These are phyloP conservation scores for Andrena marginata DNA, from an alignment of 2,888 invertebrate species.

Conservation along the genomic window DNA sequence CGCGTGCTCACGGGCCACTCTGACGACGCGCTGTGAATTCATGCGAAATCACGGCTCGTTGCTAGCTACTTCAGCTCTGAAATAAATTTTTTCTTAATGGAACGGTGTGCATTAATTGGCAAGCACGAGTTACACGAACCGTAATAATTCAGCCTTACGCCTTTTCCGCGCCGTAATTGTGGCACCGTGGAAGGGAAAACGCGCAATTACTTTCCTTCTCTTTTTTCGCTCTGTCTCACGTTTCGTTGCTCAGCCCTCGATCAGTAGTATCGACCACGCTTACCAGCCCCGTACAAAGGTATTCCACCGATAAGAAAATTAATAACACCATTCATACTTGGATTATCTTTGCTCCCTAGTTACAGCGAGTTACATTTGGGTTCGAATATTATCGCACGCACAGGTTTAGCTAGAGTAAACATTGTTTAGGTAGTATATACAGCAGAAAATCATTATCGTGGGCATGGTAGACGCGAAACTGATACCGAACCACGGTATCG, in stretches of 20 bases:
- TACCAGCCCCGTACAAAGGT: no score
- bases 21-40: background rate
- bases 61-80: background rate
- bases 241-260: background rate
- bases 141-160: slow-evolving; percentile 4
- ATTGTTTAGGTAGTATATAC: no score
- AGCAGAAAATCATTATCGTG: background rate
- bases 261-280: no score
- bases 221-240: background rate
- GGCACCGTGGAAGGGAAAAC: background rate
- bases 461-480: background rate
- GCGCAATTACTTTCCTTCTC: background rate
- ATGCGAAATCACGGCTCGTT: background rate
- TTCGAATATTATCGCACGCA: no score
- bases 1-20: background rate
- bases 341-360: no score
- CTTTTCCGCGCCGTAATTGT: background rate
- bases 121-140: slow-evolving; percentile 2
- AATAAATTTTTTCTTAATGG: background rate
- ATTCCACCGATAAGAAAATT: no score
- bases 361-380: no score
- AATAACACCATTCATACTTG: no score
- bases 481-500: background rate
- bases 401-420: no score
- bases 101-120: slow-evolving; percentile 2